phyloP scores from a whole-genome alignment of 2,888 invertebrate species.

The Malthinus seriepunctatus region DNA sequence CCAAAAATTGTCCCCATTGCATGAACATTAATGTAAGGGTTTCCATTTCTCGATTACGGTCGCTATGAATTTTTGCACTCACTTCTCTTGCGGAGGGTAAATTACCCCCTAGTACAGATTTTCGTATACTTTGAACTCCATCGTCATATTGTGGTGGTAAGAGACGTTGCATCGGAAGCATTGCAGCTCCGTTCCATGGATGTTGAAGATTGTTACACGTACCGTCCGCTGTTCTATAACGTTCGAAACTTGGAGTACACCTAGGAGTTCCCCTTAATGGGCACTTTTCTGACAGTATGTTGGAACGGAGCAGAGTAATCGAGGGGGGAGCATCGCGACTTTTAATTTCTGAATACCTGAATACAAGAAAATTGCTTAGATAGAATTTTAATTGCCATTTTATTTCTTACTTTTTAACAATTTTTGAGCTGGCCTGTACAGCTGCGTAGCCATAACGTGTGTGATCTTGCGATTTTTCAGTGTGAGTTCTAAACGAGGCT shows the following conservation, averaged over 20 bases:
- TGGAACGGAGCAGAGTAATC: conserved; percentile 55
- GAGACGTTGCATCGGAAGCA: conserved; percentile 82
- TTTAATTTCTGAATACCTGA: conserved; percentile 33
- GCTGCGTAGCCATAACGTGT: conserved; percentile 71
- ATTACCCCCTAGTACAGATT: conserved; percentile 60
- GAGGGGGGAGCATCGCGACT: conserved; percentile 32
- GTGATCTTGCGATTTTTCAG: conserved; percentile 62
- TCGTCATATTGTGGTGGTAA: conserved; percentile 82
- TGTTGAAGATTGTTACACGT: conserved; percentile 84
- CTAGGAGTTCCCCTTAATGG: conserved; percentile 68
- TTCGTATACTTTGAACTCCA: conserved; percentile 64
- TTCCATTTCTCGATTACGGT: conserved; percentile 66
- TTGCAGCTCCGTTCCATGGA: conserved; percentile 79
- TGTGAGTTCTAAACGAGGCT: conserved; percentile 73
- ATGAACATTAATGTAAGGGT: conserved; percentile 79
- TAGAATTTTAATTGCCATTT: background rate
- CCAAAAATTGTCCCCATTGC: conserved; percentile 92
- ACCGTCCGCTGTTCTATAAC: conserved; percentile 85
- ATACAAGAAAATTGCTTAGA: background rate
- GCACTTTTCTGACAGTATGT: conserved; percentile 64
- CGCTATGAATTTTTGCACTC: conserved; percentile 68
- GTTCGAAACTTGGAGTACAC: conserved; percentile 70
- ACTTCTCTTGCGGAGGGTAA: conserved; percentile 79
- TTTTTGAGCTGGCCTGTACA: conserved; percentile 65
- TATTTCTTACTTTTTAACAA: conserved; percentile 61